Percentiles rank a stretch among this genome's conserved stretches.
Evolutionary conservation across 2,888 invertebrate species (phyloP).

Genomic region (Aphrophora alni): DNA sequence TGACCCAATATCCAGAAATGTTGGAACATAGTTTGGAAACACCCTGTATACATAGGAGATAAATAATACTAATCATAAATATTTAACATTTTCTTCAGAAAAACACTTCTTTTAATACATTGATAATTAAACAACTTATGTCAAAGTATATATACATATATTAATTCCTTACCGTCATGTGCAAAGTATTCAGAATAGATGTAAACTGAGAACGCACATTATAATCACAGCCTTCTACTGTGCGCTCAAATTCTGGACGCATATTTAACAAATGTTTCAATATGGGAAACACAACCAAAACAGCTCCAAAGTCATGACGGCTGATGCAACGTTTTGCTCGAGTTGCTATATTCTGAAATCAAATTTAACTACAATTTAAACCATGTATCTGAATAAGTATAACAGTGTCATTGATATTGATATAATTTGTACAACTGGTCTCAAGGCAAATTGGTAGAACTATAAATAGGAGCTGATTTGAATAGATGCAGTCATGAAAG

Average conservation of each 20-base stretch:
- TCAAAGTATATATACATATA: background rate
- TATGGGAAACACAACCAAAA: conserved; percentile 81
- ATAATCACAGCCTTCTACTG: conserved; percentile 74
- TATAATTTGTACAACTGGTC: too few species aligned
- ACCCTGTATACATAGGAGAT: too few species aligned
- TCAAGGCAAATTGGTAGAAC: too few species aligned
- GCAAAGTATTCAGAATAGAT: conserved; percentile 74
- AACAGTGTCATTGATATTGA: too few species aligned
- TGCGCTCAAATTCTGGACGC: conserved; percentile 81
- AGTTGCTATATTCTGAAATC: conserved; percentile 70
- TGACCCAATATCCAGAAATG: too few species aligned
- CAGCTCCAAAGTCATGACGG: conserved; percentile 79
- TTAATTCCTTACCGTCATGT: conserved; percentile 68
- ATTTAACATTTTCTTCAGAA: too few species aligned
- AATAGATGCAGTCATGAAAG: too few species aligned
- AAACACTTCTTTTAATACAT: too few species aligned
- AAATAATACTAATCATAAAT: too few species aligned
- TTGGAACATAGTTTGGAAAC: too few species aligned
- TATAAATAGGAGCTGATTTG: too few species aligned
- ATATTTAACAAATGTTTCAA: conserved; percentile 76
- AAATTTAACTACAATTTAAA: conserved; percentile 43
- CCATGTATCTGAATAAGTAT: background rate
- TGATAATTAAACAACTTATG: too few species aligned
- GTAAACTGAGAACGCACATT: conserved; percentile 74
- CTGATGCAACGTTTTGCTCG: conserved; percentile 77